A percentile compares a stretch with the other conserved stretches of the same genome.
Evolutionary conservation across 2,797 vertebrate genomes (phyloP).

Genomic region (Clarias pachynema): DNA sequence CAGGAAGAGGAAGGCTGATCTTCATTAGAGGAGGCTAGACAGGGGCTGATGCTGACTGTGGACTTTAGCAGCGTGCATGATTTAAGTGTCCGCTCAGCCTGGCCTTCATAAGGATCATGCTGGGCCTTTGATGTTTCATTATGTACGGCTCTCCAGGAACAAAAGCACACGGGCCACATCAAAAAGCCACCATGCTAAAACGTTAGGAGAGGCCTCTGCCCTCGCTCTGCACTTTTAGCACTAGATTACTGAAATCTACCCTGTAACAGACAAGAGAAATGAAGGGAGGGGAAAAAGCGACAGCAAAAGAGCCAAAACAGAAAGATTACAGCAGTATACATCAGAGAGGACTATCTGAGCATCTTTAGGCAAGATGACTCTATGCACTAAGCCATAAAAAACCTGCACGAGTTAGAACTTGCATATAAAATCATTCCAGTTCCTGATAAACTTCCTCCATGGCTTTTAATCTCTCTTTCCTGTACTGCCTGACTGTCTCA

Average conservation of each 20-base stretch:
- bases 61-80: conserved; percentile 54
- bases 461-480: conserved; percentile 22
- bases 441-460: conserved; percentile 25
- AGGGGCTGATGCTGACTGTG: conserved; percentile 48
- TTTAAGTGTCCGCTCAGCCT: conserved; percentile 58
- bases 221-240: conserved; percentile 57
- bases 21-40: conserved; percentile 55
- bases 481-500: conserved; percentile 10
- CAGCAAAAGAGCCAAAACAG: conserved; percentile 60
- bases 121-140: conserved; percentile 73
- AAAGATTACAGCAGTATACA: conserved; percentile 62
- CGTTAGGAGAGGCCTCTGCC: conserved; percentile 47
- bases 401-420: conserved; percentile 29
- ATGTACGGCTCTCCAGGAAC: conserved; percentile 63
- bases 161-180: conserved; percentile 67
- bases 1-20: conserved; percentile 44
- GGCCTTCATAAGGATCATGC: conserved; percentile 61
- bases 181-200: conserved; percentile 58
- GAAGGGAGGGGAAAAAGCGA: conserved; percentile 49
- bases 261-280: conserved; percentile 35
- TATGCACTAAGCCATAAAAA: conserved; percentile 24
- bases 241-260: conserved; percentile 54
- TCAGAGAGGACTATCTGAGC: conserved; percentile 41
- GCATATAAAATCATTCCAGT: conserved; percentile 17
- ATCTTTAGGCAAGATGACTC: conserved; percentile 32